phyloP scores from a whole-genome alignment of 2,888 invertebrate genomes.

The Arctia plantaginis region DNA sequence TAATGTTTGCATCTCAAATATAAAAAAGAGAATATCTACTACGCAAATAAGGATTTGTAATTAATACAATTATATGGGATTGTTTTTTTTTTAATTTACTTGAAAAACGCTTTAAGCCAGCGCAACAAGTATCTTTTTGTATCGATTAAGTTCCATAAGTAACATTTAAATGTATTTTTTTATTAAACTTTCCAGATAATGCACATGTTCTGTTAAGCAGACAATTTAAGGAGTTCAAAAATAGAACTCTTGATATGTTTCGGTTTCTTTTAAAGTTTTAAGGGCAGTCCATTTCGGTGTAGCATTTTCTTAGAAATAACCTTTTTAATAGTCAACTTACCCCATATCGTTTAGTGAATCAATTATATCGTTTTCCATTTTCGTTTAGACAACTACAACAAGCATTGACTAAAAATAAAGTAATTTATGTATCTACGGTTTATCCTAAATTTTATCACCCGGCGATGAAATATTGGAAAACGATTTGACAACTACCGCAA shows the following conservation, averaged over 20 bases:
- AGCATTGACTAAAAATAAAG: slow-evolving; percentile 19
- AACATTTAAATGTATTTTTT: not conserved
- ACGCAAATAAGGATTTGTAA: not conserved
- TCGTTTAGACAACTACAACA: slow-evolving; percentile 30
- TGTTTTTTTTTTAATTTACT: not conserved
- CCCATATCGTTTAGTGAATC: slow-evolving; percentile 87
- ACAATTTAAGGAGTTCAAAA: not conserved
- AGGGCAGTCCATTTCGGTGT: not conserved
- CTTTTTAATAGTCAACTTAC: slow-evolving; percentile 72
- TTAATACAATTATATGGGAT: not conserved
- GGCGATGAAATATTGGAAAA: slow-evolving; percentile 29
- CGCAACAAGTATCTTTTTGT: not conserved
- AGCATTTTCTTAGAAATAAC: slow-evolving; percentile 29
- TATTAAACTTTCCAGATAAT: not conserved
- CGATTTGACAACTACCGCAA: slow-evolving; percentile 11
- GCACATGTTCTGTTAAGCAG: not conserved
- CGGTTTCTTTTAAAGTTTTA: not conserved
- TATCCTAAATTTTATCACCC: slow-evolving; percentile 21
- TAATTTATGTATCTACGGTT: not conserved
- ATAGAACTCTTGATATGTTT: not conserved
- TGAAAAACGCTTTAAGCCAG: not conserved
- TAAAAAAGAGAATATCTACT: not conserved
- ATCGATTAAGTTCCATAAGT: not conserved
- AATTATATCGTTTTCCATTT: slow-evolving; percentile 88
- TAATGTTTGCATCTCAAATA: not conserved